Conservation (phyloP, 1,140 invertebrate species). For the Drosophila novamexicana region DNA sequence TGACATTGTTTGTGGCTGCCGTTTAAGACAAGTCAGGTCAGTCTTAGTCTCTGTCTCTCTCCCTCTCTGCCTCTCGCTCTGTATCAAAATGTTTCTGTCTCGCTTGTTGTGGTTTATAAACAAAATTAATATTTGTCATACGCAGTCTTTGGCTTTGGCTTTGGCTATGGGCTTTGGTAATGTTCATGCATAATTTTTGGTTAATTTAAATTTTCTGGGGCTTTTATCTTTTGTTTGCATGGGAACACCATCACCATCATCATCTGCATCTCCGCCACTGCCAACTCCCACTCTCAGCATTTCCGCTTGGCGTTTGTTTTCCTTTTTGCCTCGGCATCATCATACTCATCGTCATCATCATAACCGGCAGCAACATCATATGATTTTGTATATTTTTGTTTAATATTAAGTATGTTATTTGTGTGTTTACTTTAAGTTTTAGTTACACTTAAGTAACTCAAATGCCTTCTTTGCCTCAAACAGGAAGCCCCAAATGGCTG, state of each 20-base stretch:
- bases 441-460: slow-evolving; percentile 82
- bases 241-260: slow-evolving; percentile 9
- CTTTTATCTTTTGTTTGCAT: slow-evolving; percentile 81
- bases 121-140: slow-evolving; percentile 83
- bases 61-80: too few species aligned
- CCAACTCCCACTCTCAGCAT: slow-evolving; percentile 31
- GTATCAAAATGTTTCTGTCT: slow-evolving; percentile 3
- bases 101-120: slow-evolving; percentile 64
- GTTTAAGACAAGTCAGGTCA: slow-evolving; percentile 59
- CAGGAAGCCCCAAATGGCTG: slow-evolving; percentile 72
- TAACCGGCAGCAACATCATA: slow-evolving; percentile 20
- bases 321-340: slow-evolving; percentile 43
- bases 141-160: slow-evolving; percentile 34
- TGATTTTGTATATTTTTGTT: slow-evolving; percentile 79
- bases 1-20: slow-evolving; percentile 79
- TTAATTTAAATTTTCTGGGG: slow-evolving; percentile 78
- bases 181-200: slow-evolving; percentile 83
- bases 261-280: neutral
- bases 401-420: slow-evolving; percentile 83
- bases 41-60: neutral
- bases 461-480: slow-evolving; percentile 55
- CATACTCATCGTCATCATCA: slow-evolving; percentile 27
- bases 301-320: slow-evolving; percentile 62
- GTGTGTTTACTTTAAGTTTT: slow-evolving; percentile 83
- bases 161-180: slow-evolving; percentile 51